Evolutionary conservation across 2,888 invertebrate species (phyloP).

Genomic region (Eupithecia exiguata): DNA sequence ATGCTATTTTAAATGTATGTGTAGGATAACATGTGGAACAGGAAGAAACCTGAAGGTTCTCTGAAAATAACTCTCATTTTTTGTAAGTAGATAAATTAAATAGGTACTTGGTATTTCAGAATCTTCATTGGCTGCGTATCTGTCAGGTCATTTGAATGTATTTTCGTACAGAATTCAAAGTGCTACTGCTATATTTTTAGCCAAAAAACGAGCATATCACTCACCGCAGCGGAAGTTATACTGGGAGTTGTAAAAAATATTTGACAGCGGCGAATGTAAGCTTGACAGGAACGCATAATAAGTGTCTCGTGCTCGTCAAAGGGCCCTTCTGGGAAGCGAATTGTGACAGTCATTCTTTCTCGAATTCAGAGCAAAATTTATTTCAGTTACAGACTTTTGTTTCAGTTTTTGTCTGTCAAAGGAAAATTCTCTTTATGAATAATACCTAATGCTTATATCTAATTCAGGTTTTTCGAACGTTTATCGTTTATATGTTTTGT

Average conservation of each 20-base stretch:
- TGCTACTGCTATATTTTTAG: slow-evolving; percentile 30
- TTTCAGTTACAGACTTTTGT: slow-evolving; percentile 33
- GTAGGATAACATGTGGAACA: background rate
- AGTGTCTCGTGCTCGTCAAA: slow-evolving; percentile 47
- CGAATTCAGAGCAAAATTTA: slow-evolving; percentile 39
- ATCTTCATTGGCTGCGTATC: background rate
- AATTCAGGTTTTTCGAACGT: background rate
- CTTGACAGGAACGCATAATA: slow-evolving; percentile 46
- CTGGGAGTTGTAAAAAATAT: slow-evolving; percentile 36
- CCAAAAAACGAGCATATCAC: slow-evolving; percentile 33
- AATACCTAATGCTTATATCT: background rate
- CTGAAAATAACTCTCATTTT: background rate
- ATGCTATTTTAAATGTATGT: background rate
- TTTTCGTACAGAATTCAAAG: slow-evolving; percentile 8
- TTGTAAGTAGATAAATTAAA: background rate
- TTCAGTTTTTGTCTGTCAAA: slow-evolving; percentile 38
- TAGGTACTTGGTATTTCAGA: background rate
- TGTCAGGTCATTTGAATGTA: slow-evolving; percentile 7
- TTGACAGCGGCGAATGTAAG: slow-evolving; percentile 44
- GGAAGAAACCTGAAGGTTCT: background rate
- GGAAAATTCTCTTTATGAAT: slow-evolving; percentile 1
- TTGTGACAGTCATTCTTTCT: slow-evolving; percentile 38
- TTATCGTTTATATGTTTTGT: background rate
- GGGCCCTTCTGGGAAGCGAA: slow-evolving; percentile 41
- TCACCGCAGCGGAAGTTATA: slow-evolving; percentile 32